Percentiles rank a stretch among this genome's conserved stretches.
Evolutionary conservation across 2,113 vertebrate species (phyloP).

Genomic region (Archocentrus centrarchus): DNA sequence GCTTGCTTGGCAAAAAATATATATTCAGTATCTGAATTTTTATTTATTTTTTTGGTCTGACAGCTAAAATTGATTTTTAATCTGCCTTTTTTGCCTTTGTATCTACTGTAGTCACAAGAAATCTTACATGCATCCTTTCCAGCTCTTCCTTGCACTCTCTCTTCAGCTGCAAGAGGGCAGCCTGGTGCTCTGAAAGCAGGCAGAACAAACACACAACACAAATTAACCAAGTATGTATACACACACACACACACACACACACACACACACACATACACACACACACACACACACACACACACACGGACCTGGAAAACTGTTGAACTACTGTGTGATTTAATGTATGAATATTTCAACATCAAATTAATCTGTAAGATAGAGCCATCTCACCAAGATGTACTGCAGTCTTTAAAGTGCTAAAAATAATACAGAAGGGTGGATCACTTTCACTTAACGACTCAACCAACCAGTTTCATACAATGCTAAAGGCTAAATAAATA

Average conservation of each 20-base stretch:
- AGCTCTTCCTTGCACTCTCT: constrained; percentile 93
- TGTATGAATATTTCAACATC: not conserved
- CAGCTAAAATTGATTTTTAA: too few species aligned
- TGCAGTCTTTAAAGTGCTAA: not conserved
- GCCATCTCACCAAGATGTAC: not conserved
- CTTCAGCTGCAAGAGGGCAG: constrained; percentile 94
- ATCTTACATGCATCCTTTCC: constrained; percentile 72
- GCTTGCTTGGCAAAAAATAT: not conserved
- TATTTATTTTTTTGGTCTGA: not conserved
- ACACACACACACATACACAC: too few species aligned
- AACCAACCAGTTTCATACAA: constrained; percentile 47
- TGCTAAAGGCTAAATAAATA: not conserved
- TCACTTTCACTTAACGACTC: constrained; percentile 20
- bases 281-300: too few species aligned
- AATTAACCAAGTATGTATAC: too few species aligned
- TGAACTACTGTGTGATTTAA: not conserved
- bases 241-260: too few species aligned
- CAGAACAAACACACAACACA: constrained; percentile 8
- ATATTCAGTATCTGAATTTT: too few species aligned
- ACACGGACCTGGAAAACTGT: not conserved
- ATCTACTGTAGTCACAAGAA: too few species aligned
- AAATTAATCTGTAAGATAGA: not conserved
- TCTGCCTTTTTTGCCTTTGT: too few species aligned
- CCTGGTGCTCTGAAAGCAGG: constrained; percentile 89
- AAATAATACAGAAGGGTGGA: constrained; percentile 17